These are phyloP conservation scores for Cervus canadensis DNA, from an alignment of 2,113 vertebrate genomes.

Conservation along the genomic window DNA sequence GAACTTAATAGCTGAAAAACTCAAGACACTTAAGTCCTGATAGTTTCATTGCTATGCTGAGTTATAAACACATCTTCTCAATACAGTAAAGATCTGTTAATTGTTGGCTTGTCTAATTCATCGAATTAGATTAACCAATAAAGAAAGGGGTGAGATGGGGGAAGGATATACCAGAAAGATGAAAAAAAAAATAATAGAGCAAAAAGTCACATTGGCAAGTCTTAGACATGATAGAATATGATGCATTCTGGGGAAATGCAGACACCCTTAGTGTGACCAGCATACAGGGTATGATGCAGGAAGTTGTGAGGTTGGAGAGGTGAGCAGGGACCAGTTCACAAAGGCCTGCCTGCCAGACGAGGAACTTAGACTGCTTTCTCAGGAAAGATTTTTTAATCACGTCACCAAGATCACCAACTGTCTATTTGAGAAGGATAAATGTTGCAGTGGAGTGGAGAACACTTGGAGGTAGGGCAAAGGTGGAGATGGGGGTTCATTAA, in stretches of 20 bases:
- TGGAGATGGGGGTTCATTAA: neutral
- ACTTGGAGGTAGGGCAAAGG: neutral
- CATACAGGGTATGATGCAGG: neutral
- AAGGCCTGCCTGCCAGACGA: neutral
- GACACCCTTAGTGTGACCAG: neutral
- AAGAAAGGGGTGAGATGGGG: neutral
- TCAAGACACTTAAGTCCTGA: neutral
- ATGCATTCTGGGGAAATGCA: neutral
- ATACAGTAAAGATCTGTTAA: neutral
- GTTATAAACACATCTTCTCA: neutral
- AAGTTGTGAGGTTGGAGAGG: neutral
- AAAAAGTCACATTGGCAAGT: neutral
- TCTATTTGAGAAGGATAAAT: neutral
- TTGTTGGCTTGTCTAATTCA: neutral
- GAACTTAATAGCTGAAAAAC: neutral
- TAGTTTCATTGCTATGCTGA: neutral
- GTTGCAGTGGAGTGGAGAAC: neutral
- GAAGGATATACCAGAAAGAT: neutral
- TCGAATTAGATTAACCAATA: neutral
- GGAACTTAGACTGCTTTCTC: neutral
- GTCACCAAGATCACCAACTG: neutral
- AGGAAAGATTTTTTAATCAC: neutral
- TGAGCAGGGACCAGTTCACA: neutral
- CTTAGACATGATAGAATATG: neutral
- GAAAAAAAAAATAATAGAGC: neutral